Base-by-base conservation (phyloP, 2,888 invertebrate genomes). In the Oegoconia quadripuncta region DNA sequence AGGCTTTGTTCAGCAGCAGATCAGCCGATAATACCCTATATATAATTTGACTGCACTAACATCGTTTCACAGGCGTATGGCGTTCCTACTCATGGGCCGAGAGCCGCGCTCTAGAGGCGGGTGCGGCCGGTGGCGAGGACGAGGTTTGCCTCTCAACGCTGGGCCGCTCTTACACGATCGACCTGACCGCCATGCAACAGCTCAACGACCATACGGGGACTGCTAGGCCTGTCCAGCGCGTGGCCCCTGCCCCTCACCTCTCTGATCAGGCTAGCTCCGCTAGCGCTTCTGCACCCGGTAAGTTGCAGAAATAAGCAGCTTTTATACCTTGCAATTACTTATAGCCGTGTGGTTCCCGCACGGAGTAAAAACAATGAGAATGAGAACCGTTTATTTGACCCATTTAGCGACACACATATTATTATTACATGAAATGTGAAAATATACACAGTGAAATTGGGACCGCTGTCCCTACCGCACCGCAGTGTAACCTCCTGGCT, bases 181-280 rank as follows among this genome's bases (percentile, higher is more conserved):
- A 99, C 88, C 95, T 99, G 68, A 94, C 96, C 69, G 94, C 97
- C 57, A 97, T 98, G 97, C 97, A 97, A 79, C 98, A 99, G 89
- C 96, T 98, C 52, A 99, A 98, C 78, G 98, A 99, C 88, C 98
- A 98, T 77, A 97, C 97, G 0, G 98, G 98, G 45, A 97, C 97
- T 17, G 94, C 97, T 22, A 89, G 98, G 30, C 94, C 96, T 26
- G 96, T 99, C 48, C 97, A 97, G 76, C 91, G 97, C 28, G 91
- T 93, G 15, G 90, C 92, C 52, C 91, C 90, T 38, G 72, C 74
- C 32, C 67, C 69, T 23, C 43, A 56, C 7, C 46, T 54, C 33
- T 37, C 55, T 18, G 64, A 60, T 42, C 59, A 54, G 31, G 35
- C 49, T 7, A 46, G 58, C 27, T 46, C 59, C 33, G 34, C 62